Conservation (phyloP, 2,888 invertebrate genomes). For the Ceraclea dissimilis region DNA sequence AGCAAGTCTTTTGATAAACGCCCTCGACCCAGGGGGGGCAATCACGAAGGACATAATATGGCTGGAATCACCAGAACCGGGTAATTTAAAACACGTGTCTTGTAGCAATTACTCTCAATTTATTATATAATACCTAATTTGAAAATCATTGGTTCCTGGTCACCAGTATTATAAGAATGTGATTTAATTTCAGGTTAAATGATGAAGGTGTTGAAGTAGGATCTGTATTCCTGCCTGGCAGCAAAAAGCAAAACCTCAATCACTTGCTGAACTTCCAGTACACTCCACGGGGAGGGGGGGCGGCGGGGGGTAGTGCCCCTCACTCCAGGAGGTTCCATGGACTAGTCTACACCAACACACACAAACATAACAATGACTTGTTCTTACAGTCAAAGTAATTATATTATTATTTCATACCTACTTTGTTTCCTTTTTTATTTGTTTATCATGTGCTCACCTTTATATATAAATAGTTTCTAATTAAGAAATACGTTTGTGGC, state of each 20-base stretch:
- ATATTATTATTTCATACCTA: not conserved
- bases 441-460: too few species aligned
- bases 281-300: conserved; percentile 52
- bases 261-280: conserved; percentile 91
- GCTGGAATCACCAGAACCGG: conserved; percentile 67
- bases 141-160: too few species aligned
- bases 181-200: conserved; percentile 43
- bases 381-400: conserved; percentile 90
- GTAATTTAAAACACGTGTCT: too few species aligned
- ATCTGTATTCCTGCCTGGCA: conserved; percentile 75
- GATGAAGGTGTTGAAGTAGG: conserved; percentile 64
- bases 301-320: conserved; percentile 30
- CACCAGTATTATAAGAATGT: too few species aligned
- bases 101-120: too few species aligned
- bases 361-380: conserved; percentile 86
- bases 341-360: conserved; percentile 36
- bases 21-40: conserved; percentile 59
- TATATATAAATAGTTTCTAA: too few species aligned
- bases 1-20: conserved; percentile 64
- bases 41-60: conserved; percentile 39
- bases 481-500: too few species aligned
- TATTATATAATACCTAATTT: too few species aligned
- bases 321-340: conserved; percentile 29
- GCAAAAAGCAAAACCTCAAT: conserved; percentile 87
- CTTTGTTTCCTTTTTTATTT: not conserved